These are phyloP conservation scores for Caracal caracal DNA, from an alignment of 2,113 vertebrate species.

Conservation along the genomic window DNA sequence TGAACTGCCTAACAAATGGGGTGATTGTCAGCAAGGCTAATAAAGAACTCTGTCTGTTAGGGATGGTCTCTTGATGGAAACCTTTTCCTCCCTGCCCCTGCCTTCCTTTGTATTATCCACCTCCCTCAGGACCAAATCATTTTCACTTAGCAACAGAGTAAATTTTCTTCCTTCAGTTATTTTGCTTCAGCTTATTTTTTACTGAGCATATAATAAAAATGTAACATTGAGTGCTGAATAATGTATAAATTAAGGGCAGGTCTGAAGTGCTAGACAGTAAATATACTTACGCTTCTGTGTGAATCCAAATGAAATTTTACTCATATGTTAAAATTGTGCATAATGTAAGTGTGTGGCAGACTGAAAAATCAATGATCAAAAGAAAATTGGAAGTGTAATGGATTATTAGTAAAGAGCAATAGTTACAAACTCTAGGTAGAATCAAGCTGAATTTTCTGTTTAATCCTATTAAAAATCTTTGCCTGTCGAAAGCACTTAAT, in stretches of 20 bases:
- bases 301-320: slow-evolving; percentile 11
- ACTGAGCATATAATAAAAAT: not conserved
- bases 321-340: not conserved
- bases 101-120: no score
- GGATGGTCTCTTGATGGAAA: not conserved
- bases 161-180: slow-evolving; percentile 3
- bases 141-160: slow-evolving; percentile 23
- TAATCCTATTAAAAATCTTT: slow-evolving; percentile 30
- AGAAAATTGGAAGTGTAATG: not conserved
- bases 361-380: not conserved
- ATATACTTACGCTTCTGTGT: not conserved
- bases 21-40: not conserved
- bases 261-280: not conserved
- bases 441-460: slow-evolving; percentile 1
- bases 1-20: not conserved
- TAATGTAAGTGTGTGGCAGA: not conserved
- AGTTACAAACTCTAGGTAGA: not conserved
- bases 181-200: slow-evolving; percentile 20
- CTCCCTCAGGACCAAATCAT: not conserved
- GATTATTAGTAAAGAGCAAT: not conserved
- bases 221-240: not conserved
- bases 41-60: not conserved
- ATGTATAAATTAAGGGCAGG: not conserved
- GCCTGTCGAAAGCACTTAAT: not conserved
- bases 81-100: not conserved